Evolutionary conservation across 2,888 invertebrate genomes (phyloP), one percentile per base, ranked within the genome.

Genomic region (Malthinus seriepunctatus): DNA sequence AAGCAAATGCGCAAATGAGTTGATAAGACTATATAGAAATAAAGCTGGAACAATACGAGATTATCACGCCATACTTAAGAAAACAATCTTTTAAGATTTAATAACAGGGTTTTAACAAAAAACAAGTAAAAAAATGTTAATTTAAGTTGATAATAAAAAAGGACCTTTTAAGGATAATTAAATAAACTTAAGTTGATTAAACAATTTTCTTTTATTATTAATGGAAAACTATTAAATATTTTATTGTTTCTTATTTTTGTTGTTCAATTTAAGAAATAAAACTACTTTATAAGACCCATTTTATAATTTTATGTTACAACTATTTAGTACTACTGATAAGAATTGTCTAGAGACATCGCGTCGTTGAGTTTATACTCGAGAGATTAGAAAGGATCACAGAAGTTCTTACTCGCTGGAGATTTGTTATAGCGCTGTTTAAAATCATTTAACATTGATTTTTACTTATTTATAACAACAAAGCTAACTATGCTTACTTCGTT

Each of bases 341-440:
- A 39, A 44, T 44, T 50, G 52, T 54, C 48, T 35, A 47, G 48
- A 47, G 39, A 42, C 39, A 15, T 37, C 52, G 57, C 39, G 32
- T 37, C 52, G 57, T 46, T 47, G 44, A 47, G 47, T 57, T 47
- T 57, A 51, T 52, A 57, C 57, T 57, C 57, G 52, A 57, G 57
- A 57, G 51, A 57, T 57, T 52, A 57, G 51, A 51, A 51, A 48
- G 51, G 57, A 57, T 57, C 57, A 51, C 50, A 46, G 52, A 47
- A 51, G 57, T 51, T 48, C 57, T 51, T 48, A 52, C 57, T 52
- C 51, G 48, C 52, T 34, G 32, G 57, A 52, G 52, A 57, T 51
- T 52, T 57, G 47, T 51, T 51, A 51, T 32, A 39, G 42, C 47
- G 38, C 52, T 54, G 51, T 42, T 15, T 42, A 42, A 12, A 44